Percentiles rank a stretch among this genome's conserved stretches.
Evolutionary conservation across 1,140 invertebrate species (phyloP).

Genomic region (Drosophila elegans): DNA sequence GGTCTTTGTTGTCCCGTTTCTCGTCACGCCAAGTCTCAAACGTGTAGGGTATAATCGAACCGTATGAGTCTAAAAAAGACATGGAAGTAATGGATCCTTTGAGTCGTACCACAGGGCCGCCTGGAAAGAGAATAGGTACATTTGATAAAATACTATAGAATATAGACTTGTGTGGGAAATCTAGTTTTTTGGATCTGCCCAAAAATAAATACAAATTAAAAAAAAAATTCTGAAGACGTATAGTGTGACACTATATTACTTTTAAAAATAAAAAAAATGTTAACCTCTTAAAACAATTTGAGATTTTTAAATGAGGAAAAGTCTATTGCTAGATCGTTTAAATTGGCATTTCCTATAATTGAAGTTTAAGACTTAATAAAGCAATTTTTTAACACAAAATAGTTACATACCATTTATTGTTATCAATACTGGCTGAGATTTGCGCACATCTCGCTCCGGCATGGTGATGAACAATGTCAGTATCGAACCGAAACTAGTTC

Average conservation of each 20-base stretch:
- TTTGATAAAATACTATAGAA: background rate
- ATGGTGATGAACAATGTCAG: conserved; percentile 95
- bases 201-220: too few relatives aligned
- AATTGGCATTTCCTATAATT: too few relatives aligned
- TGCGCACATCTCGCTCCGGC: conserved; percentile 92
- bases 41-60: conserved; percentile 92
- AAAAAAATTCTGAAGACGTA: too few relatives aligned
- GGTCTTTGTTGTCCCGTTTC: conserved; percentile 88
- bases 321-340: too few relatives aligned
- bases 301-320: too few relatives aligned
- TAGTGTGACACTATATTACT: too few relatives aligned
- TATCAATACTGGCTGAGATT: conserved; percentile 95
- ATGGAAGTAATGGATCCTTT: conserved; percentile 97
- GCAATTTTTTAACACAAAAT: too few relatives aligned
- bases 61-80: conserved; percentile 97
- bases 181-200: background rate
- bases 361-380: too few relatives aligned
- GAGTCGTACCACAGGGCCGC: conserved; percentile 96
- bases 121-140: conserved; percentile 84
- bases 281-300: too few relatives aligned
- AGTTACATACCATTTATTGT: conserved; percentile 92
- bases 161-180: background rate
- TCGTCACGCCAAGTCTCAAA: conserved; percentile 96
- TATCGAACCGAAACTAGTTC: conserved; percentile 97
- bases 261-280: too few relatives aligned